Evolutionary conservation across 2,113 vertebrate genomes (phyloP), one percentile per base, ranked within the genome.

Genomic region (Coryphaenoides rupestris): DNA sequence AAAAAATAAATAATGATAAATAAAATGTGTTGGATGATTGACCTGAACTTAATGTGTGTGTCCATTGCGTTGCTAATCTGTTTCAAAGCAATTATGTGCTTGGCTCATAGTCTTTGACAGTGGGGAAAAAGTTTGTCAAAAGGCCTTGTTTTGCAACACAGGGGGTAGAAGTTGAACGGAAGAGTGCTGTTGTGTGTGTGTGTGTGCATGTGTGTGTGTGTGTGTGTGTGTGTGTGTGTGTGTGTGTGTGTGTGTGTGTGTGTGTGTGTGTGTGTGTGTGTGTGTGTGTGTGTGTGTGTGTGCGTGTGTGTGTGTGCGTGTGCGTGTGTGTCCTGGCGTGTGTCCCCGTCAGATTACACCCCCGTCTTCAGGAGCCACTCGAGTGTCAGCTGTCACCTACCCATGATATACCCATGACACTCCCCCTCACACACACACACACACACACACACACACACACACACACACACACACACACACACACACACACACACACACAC

Each of bases 341-440:
- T 82, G 62, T 69, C 73, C 19, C 56, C 70, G 76, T 1, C 78
- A 79, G 80, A 83, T 72, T 81, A 78, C 81, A 75, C 83, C 84
- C 78, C 82, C 80, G 84, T 73, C 78, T 82, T 63, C 78, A 79
- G 78, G 74, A 84, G 74, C 82, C 82, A 87, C 82, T 69, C 77
- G 9, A 12, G 72, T 87, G 85, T 87, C 87, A 88, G 87, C 83
- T 87, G 84, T 87, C 85, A 88, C 76, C 83, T 71, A 84, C 59
- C 76, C 75, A 22, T 74, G 72, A 80, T 82, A 80, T 78, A 68
- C 79, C 33, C 33, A 40, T 40, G 33, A 40, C 33, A 40, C 33
- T 40, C 33, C 33, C 33, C 13, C 33, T 40, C 13, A 40, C 33
- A 14, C 22, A 74, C 70, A 77, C 69, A 68, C 55, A 54, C 24